A percentile compares a stretch with the other conserved stretches of the same genome.
Evolutionary conservation across 2,888 invertebrate species (phyloP).

Genomic region (Hyposoter didymator): DNA sequence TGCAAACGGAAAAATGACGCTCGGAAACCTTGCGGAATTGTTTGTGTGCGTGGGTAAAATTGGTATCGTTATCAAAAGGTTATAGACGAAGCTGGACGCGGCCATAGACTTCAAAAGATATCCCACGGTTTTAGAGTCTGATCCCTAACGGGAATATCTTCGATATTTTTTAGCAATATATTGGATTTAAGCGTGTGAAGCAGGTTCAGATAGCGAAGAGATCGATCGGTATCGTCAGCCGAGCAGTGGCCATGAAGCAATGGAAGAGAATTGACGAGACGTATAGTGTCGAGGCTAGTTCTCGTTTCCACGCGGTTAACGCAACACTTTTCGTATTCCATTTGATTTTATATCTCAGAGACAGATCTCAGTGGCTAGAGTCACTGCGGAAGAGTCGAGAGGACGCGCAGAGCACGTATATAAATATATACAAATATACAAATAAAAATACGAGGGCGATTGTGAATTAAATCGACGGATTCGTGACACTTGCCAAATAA

Average conservation of each 20-base stretch:
- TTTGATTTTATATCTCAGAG: conserved; percentile 35
- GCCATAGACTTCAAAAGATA: conserved; percentile 26
- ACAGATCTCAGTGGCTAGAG: conserved; percentile 45
- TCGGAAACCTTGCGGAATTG: background rate
- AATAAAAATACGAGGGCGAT: conserved; percentile 1
- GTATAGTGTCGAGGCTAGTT: conserved; percentile 19
- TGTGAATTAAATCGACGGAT: background rate
- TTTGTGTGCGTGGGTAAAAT: conserved; percentile 2
- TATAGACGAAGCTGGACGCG: conserved; percentile 6
- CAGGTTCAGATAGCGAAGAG: conserved; percentile 27
- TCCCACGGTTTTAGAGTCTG: conserved; percentile 46
- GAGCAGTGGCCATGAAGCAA: background rate
- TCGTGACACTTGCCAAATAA: background rate
- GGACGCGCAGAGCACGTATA: background rate
- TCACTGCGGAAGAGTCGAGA: conserved; percentile 28
- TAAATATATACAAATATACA: background rate
- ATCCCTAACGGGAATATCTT: conserved; percentile 47
- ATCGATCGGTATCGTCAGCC: conserved; percentile 42
- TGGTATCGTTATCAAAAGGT: background rate
- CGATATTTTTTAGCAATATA: conserved; percentile 37
- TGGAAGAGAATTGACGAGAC: conserved; percentile 33
- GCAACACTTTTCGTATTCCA: conserved; percentile 26
- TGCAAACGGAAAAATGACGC: background rate
- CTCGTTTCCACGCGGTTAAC: conserved; percentile 27
- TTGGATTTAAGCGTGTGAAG: conserved; percentile 60